These are phyloP conservation scores for Geophilus truncorum DNA, from an alignment of 2,888 invertebrate genomes.

Conservation along the genomic window DNA sequence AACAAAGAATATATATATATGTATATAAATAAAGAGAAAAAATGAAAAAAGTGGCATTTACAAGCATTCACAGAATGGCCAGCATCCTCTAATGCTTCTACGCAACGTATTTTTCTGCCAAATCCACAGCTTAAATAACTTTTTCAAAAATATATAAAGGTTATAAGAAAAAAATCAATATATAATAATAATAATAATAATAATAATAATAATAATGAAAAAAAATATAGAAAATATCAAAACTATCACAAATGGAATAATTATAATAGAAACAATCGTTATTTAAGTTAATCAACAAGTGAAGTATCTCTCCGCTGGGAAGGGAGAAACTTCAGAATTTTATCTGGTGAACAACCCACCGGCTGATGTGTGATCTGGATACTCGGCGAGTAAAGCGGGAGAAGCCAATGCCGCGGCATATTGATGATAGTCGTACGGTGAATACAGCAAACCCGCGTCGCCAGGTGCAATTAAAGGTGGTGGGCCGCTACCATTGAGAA, in stretches of 20 bases:
- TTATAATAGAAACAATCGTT: slow-evolving; percentile 34
- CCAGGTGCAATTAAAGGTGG: slow-evolving; percentile 59
- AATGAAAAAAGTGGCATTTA: not conserved
- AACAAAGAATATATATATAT: not conserved
- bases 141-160: slow-evolving; percentile 15
- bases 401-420: slow-evolving; percentile 80
- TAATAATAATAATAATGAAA: slow-evolving; percentile 33
- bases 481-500: slow-evolving; percentile 55
- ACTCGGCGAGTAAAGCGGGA: slow-evolving; percentile 60
- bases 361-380: slow-evolving; percentile 65
- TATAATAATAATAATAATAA: slow-evolving; percentile 28
- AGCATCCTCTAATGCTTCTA: slow-evolving; percentile 25
- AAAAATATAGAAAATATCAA: slow-evolving; percentile 36
- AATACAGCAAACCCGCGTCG: slow-evolving; percentile 81
- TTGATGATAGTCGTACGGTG: slow-evolving; percentile 80
- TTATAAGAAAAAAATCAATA: slow-evolving; percentile 34
- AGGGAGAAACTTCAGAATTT: slow-evolving; percentile 42
- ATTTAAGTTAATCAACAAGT: slow-evolving; percentile 28
- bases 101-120: not conserved
- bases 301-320: slow-evolving; percentile 15
- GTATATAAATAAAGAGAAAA: not conserved
- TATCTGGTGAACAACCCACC: slow-evolving; percentile 90
- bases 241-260: slow-evolving; percentile 33
- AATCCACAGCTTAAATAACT: not conserved
- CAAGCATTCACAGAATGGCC: not conserved